Evolutionary conservation across 2,113 vertebrate genomes (phyloP).

Genomic region (Zosterops borbonicus): DNA sequence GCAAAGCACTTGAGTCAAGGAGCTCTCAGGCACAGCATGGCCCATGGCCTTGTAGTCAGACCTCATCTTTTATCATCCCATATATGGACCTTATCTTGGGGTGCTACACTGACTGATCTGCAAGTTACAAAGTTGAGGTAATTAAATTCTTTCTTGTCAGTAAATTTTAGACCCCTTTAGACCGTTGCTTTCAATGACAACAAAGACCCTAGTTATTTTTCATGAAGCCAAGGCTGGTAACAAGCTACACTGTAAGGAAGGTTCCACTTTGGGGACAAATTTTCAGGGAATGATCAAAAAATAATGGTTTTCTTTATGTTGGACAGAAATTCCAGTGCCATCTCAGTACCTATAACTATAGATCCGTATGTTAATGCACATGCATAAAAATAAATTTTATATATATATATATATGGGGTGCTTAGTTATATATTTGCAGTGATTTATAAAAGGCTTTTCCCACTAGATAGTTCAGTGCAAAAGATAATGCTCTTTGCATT

Average conservation of each 20-base stretch:
- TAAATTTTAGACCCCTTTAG: neutral
- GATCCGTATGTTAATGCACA: neutral
- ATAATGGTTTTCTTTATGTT: neutral
- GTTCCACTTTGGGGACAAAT: neutral
- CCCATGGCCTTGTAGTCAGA: neutral
- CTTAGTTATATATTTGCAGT: neutral
- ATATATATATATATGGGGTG: neutral
- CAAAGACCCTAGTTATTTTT: neutral
- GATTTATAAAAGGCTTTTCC: neutral
- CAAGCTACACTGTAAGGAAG: neutral
- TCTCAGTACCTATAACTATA: neutral
- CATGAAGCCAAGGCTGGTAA: neutral
- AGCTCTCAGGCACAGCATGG: neutral
- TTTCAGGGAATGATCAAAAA: neutral
- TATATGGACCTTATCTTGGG: neutral
- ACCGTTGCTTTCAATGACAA: neutral
- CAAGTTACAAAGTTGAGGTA: neutral
- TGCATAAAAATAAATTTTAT: neutral
- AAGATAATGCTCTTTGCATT: neutral
- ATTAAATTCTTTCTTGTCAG: slow-evolving; percentile 5
- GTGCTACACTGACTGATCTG: neutral
- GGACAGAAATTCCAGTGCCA: neutral
- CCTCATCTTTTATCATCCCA: neutral
- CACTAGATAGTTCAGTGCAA: neutral
- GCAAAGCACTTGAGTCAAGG: neutral